Evolutionary conservation across 2,113 vertebrate genomes (phyloP), one percentile per base, ranked within the genome.

Genomic region (Chionomys nivalis): DNA sequence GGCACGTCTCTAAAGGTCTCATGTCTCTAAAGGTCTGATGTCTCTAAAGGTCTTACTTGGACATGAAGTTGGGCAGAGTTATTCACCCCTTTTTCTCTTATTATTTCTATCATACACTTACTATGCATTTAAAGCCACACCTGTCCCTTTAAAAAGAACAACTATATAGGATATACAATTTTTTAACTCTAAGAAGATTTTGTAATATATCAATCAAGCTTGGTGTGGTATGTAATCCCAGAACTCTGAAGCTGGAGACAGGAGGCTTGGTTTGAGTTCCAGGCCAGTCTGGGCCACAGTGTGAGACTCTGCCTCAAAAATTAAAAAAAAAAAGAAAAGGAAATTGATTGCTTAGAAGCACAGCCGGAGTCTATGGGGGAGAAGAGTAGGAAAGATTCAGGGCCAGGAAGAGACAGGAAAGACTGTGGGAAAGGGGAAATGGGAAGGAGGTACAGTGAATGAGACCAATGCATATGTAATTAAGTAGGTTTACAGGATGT

Each of bases 41-140:
- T 47, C 36, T 77, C 83, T 86, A 82, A 63, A 14, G 36, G 9
- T 86, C 79, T 97, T 72, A 83, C 39, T 92, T 49, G 58, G 77
- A 79, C 73, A 28, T 68, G 44, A 7, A 33, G 12, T 55, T 89
- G n/a, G 61, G n/a, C 36, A 23, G 11, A 70, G 8, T 8, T 52
- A 65, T 83, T 83, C 81, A 31, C 47, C 6, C 58, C 36, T 85
- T 86, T 78, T 28, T 7, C n/a, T 21, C 13, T 17, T n/a, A 9
- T 81, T 63, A 12, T 81, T 55, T 93, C 11, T 87, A 72, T 66
- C 47, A 65, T 87, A 87, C 86, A 75, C n/a, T 33, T 42, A 55
- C 83, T 73, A 31, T 33, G 70, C 42, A 52, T 16, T 89, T 87
- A 83, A 87, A 92, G 83, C 26, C 49, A 93, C 1, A 83, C 75